A percentile compares a stretch with the other conserved stretches of the same genome.
phyloP scores from a whole-genome alignment of 1,140 invertebrate genomes.

The Dryas iulia region DNA sequence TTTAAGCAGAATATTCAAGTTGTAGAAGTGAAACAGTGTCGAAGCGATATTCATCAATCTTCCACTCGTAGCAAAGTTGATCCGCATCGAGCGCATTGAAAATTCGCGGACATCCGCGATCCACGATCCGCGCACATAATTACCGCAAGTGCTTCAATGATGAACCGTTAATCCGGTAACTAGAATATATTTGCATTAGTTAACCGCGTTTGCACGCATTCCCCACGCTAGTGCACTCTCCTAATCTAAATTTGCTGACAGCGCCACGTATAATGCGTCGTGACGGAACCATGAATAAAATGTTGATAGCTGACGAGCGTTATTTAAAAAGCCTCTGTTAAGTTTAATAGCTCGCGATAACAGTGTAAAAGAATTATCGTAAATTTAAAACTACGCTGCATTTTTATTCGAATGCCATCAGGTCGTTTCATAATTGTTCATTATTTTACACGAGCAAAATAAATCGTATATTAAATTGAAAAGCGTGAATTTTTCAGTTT shows the following conservation, averaged over 20 bases:
- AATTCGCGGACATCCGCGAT: slow-evolving; percentile 28
- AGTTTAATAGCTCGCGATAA: slow-evolving; percentile 36
- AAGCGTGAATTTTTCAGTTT: slow-evolving; percentile 9
- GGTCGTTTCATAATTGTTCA: slow-evolving; percentile 27
- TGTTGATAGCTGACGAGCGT: slow-evolving; percentile 26
- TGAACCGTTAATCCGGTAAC: slow-evolving; percentile 62
- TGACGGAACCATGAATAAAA: slow-evolving; percentile 29
- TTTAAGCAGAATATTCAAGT: slow-evolving; percentile 16
- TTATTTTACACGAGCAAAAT: slow-evolving; percentile 18
- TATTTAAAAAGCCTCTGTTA: slow-evolving; percentile 31
- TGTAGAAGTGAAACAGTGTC: slow-evolving; percentile 19
- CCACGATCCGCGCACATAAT: slow-evolving; percentile 45
- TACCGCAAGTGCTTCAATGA: slow-evolving; percentile 60
- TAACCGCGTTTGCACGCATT: slow-evolving; percentile 48
- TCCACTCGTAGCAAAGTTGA: slow-evolving; percentile 19
- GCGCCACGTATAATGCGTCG: slow-evolving; percentile 25
- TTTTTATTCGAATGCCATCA: slow-evolving; percentile 30
- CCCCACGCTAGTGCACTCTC: slow-evolving; percentile 42
- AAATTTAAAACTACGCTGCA: slow-evolving; percentile 32
- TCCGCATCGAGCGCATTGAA: slow-evolving; percentile 22
- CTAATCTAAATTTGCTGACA: slow-evolving; percentile 56
- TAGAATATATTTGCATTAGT: slow-evolving; percentile 72
- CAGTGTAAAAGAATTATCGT: slow-evolving; percentile 35
- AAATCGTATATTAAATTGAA: slow-evolving; percentile 5
- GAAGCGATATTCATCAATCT: slow-evolving; percentile 26